Percentiles rank a stretch among this genome's conserved stretches.
Conservation (phyloP, 2,888 invertebrate species). For the Xestia sexstrigata region DNA sequence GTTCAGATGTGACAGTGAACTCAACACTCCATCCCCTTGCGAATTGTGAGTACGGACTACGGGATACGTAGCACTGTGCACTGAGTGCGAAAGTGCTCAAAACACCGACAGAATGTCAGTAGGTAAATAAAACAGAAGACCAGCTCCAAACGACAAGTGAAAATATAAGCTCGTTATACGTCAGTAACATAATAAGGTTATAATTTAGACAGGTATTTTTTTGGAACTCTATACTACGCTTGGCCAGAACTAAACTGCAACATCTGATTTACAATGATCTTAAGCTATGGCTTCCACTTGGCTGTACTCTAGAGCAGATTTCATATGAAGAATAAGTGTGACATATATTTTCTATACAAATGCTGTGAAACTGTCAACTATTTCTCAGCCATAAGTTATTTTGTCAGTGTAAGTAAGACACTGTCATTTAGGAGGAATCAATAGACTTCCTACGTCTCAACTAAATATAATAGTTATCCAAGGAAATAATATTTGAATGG, state of each 20-base stretch:
- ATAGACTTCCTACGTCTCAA: no score
- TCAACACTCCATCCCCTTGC: conserved; percentile 38
- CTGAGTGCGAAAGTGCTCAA: conserved; percentile 45
- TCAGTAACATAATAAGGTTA: background rate
- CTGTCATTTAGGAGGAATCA: no score
- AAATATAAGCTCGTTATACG: background rate
- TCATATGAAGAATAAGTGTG: background rate
- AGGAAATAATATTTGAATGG: background rate
- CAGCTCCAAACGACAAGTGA: rapidly evolving
- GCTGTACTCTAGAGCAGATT: background rate
- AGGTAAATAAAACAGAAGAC: conserved; percentile 2
- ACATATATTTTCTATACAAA: background rate
- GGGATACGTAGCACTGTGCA: conserved; percentile 13
- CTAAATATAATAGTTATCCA: no score
- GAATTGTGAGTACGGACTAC: conserved; percentile 28
- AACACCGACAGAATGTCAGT: conserved; percentile 9
- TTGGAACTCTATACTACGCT: background rate
- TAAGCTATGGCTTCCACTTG: background rate
- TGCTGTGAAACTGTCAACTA: background rate
- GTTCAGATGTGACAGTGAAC: conserved; percentile 38
- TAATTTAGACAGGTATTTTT: background rate
- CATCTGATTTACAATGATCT: background rate
- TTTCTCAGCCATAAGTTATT: background rate
- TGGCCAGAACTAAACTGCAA: background rate
- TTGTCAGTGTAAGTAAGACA: no score